Evolutionary conservation across 2,888 invertebrate genomes (phyloP).

Genomic region (Chrysomela aeneicollis): DNA sequence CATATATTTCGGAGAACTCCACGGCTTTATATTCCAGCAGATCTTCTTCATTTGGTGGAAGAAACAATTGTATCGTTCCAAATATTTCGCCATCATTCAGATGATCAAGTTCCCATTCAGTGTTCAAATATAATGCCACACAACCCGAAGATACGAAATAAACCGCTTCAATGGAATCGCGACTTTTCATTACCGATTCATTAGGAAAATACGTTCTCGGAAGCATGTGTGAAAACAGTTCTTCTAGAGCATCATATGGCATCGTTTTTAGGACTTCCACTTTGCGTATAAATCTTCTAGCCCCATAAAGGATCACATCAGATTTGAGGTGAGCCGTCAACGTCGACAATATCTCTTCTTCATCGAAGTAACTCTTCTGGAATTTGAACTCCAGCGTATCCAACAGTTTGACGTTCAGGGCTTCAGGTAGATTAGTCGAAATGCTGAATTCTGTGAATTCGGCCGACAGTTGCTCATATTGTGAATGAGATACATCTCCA

Average conservation of each 20-base stretch:
- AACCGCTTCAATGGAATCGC: conserved; percentile 20
- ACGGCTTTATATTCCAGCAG: background rate
- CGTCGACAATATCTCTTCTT: conserved; percentile 28
- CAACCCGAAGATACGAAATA: conserved; percentile 32
- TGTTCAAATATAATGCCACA: conserved; percentile 22
- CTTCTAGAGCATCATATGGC: conserved; percentile 26
- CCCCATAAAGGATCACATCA: conserved; percentile 28
- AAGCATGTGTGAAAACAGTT: conserved; percentile 26
- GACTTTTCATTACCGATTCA: conserved; percentile 20
- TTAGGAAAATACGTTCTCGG: conserved; percentile 27
- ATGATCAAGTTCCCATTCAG: conserved; percentile 24
- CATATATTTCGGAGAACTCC: background rate
- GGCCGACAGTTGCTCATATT: background rate
- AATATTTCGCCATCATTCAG: conserved; percentile 29
- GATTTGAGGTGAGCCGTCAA: conserved; percentile 25
- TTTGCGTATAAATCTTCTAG: conserved; percentile 29
- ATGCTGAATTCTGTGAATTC: background rate
- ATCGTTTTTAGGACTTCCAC: conserved; percentile 27
- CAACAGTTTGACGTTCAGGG: background rate
- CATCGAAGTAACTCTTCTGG: conserved; percentile 33
- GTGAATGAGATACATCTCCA: background rate
- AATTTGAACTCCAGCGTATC: conserved; percentile 31
- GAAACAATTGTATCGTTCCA: conserved; percentile 4
- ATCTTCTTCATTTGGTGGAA: background rate
- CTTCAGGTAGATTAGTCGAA: background rate